phyloP scores from a whole-genome alignment of 2,888 invertebrate genomes.

The Furcula furcula region DNA sequence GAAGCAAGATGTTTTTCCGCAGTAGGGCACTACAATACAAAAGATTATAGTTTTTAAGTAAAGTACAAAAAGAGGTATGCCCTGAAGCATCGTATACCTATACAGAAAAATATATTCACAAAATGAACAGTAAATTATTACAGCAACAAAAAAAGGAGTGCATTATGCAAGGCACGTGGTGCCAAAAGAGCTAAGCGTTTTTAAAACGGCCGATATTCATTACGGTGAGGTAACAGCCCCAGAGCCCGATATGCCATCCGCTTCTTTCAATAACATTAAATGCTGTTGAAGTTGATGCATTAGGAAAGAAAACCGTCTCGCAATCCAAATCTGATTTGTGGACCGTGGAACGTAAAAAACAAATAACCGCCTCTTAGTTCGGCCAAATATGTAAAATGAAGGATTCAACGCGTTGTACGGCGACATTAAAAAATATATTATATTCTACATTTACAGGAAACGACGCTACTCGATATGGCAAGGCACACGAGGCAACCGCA shows the following conservation, averaged over 20 bases:
- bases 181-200: background rate
- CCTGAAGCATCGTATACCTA: background rate
- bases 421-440: too few species aligned
- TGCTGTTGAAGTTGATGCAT: background rate
- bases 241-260: background rate
- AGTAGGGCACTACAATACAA: constrained; percentile 1
- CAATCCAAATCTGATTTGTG: background rate
- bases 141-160: too few species aligned
- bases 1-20: background rate
- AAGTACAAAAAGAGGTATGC: background rate
- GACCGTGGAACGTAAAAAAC: background rate
- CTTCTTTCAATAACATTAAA: background rate
- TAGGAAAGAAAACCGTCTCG: background rate
- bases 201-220: background rate
- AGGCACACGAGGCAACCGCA: too few species aligned
- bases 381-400: constrained; percentile 3
- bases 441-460: too few species aligned
- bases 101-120: background rate
- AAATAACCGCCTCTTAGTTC: background rate
- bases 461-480: too few species aligned
- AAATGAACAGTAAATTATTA: background rate
- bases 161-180: background rate
- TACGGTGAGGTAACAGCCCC: background rate
- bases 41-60: background rate
- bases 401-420: too few species aligned